Evolutionary conservation across 2,113 vertebrate species (phyloP).

Genomic region (Lontra canadensis): DNA sequence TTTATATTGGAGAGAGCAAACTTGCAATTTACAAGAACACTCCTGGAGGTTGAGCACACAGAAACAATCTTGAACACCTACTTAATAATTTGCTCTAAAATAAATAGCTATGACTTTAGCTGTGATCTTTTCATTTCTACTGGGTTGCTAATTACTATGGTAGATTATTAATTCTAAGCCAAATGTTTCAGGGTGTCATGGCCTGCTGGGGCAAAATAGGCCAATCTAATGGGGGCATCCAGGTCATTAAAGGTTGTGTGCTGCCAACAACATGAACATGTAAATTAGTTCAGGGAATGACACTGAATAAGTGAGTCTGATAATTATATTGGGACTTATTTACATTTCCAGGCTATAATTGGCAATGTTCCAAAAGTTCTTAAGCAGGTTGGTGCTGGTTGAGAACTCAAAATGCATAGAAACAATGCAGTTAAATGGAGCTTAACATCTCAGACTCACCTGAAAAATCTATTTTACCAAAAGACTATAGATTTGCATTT

Average conservation of each 20-base stretch:
- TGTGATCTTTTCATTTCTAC: constrained; percentile 47
- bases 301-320: constrained; percentile 48
- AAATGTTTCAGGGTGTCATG: constrained; percentile 7
- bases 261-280: constrained; percentile 12
- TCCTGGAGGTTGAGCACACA: constrained; percentile 30
- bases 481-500: not conserved
- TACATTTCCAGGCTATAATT: constrained; percentile 53
- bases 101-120: constrained; percentile 35
- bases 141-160: constrained; percentile 44
- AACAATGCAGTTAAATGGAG: constrained; percentile 24
- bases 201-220: not conserved
- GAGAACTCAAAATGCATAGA: constrained; percentile 35
- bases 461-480: constrained; percentile 4
- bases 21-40: constrained; percentile 48
- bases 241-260: not conserved
- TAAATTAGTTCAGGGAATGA: not conserved
- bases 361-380: constrained; percentile 44
- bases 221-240: not conserved
- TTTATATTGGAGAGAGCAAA: constrained; percentile 30
- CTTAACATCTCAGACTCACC: not conserved
- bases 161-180: constrained; percentile 53
- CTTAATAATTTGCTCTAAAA: constrained; percentile 43
- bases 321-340: constrained; percentile 57
- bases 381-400: constrained; percentile 13
- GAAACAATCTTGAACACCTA: constrained; percentile 46